phyloP scores from a whole-genome alignment of 1,140 invertebrate genomes.

The Chironomus striatipennis region DNA sequence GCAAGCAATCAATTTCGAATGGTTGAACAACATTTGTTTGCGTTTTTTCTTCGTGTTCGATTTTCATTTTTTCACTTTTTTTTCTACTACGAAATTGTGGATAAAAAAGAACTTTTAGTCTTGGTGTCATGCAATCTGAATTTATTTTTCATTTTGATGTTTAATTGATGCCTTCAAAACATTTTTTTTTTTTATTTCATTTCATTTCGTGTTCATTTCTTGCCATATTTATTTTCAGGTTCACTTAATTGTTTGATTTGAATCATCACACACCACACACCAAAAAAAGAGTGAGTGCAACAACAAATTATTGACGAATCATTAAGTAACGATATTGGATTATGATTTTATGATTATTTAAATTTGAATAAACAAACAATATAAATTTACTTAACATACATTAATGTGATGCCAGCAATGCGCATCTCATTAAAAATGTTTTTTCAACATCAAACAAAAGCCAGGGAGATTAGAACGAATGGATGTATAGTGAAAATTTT shows the following conservation, averaged over 20 bases:
- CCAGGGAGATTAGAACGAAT: neutral
- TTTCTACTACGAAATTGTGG: neutral
- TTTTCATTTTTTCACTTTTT: neutral
- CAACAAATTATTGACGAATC: conserved; percentile 9
- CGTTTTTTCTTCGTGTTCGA: neutral
- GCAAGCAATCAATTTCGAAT: conserved; percentile 12
- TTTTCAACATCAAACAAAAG: conserved; percentile 5
- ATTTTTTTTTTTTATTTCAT: neutral
- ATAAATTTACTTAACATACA: too few species aligned
- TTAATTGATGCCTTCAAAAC: conserved; percentile 13
- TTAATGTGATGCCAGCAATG: neutral
- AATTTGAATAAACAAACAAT: too few species aligned
- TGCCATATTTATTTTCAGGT: neutral
- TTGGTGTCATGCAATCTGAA: conserved; percentile 12
- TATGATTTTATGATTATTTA: neutral
- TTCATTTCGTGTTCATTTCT: neutral
- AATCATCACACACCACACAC: neutral
- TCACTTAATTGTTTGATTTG: conserved; percentile 3
- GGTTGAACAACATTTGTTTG: conserved; percentile 12
- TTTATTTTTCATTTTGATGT: neutral
- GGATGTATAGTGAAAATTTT: too few species aligned
- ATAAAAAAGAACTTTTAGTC: neutral
- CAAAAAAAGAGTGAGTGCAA: neutral
- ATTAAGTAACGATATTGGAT: neutral
- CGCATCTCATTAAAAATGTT: neutral